Base-by-base conservation (phyloP, 2,888 invertebrate genomes). In the Epistrophe eligans region DNA sequence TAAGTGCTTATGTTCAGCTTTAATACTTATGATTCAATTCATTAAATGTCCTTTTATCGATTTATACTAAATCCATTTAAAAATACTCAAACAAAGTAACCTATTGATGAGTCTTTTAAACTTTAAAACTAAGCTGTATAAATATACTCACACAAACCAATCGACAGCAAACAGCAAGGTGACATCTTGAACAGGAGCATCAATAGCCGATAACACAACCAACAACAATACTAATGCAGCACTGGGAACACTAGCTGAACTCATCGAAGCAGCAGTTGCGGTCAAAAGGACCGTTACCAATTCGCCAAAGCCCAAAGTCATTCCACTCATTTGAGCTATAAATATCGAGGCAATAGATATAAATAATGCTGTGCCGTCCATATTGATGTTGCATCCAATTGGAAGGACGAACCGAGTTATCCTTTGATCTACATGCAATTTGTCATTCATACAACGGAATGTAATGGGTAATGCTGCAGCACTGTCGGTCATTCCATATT, bases 301-400 rank as follows among this genome's bases (percentile, higher is more conserved):
- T 91, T 98, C 97, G 8, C 97, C 97, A 88, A 97, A 95, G 24
- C 96, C 96, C 84, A 98, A 93, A 17, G 94, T 93, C 90, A 98
- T 95, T 83, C 95, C 96, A 91, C 97, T 98, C 96, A 98, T 97
- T 97, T 95, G 93, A 52, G 97, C 97, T 89, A 97, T 96, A 92
- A 97, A 97, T 90, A 97, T 95, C 80, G 97, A 96, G 6, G 98
- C 97, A 4, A 97, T 95, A 0, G 98, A 95, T 45, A 98, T 95
- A 92, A 98, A 99, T 62, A 98, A 93, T 0, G 97, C 97, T 0
- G 97, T 97, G 3, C 97, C 97, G 90, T 98, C 97, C 97, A 98
- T 98, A 93, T 98, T 98, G 91, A 98, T 96, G 91, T 97, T 98
- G 91, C 97, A 97, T 7, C 98, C 98, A 89, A 98, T 97, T 0